A percentile compares a stretch with the other conserved stretches of the same genome.
phyloP scores from a whole-genome alignment of 92 coral and sea anemone species.

The Porites divaricata region DNA sequence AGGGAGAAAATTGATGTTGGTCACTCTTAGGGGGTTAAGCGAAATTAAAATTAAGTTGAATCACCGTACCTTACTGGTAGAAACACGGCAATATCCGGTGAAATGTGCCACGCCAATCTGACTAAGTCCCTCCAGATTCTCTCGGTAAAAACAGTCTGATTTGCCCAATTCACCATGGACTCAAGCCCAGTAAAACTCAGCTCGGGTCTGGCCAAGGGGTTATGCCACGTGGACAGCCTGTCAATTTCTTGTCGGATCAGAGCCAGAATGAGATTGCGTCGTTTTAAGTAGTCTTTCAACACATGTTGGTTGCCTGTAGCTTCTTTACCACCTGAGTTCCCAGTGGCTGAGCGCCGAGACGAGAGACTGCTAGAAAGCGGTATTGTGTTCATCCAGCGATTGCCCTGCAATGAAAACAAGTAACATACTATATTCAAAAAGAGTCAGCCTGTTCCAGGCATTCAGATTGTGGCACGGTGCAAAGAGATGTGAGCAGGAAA shows the following conservation, averaged over 20 bases:
- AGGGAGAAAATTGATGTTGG: too few relatives aligned
- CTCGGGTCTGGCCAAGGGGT: constrained; percentile 82
- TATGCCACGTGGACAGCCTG: constrained; percentile 94
- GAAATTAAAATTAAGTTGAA: too few relatives aligned
- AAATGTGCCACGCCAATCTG: constrained; percentile 94
- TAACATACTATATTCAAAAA: too few relatives aligned
- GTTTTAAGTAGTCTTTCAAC: constrained; percentile 79
- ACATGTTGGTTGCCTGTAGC: constrained; percentile 68
- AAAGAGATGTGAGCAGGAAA: too few relatives aligned
- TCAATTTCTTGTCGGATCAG: constrained; percentile 88
- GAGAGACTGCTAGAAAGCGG: constrained; percentile 93
- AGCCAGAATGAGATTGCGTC: constrained; percentile 92
- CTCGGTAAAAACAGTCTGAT: constrained; percentile 92
- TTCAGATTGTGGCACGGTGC: too few relatives aligned
- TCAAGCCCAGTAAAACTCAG: constrained; percentile 77
- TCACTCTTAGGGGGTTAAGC: too few relatives aligned
- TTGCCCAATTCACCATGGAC: constrained; percentile 86
- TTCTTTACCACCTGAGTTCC: constrained; percentile 73
- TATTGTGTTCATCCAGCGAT: constrained; percentile 97
- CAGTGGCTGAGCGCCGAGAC: constrained; percentile 84
- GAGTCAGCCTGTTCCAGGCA: too few relatives aligned
- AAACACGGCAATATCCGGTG: constrained; percentile 89
- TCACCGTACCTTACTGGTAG: constrained; percentile 83
- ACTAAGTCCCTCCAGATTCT: constrained; percentile 94
- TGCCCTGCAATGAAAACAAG: constrained; percentile 55